A percentile compares a stretch with the other conserved stretches of the same genome.
Evolutionary conservation across 2,888 invertebrate genomes (phyloP).

Genomic region (Drosophila neutralis): DNA sequence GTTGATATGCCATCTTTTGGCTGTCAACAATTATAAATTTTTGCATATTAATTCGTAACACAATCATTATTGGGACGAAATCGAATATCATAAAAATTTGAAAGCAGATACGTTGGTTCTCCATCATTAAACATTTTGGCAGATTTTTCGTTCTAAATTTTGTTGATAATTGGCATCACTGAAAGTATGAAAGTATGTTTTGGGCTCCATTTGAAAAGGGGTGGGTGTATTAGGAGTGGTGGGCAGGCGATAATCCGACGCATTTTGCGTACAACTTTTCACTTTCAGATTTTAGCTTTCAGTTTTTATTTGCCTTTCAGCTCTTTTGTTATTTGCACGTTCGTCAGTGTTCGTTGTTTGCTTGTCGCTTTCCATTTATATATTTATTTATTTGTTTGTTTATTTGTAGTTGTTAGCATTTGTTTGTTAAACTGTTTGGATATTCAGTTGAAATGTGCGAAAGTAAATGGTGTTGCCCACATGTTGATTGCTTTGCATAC

Average conservation of each 20-base stretch:
- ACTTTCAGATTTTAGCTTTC: conserved; percentile 71
- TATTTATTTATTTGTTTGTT: conserved; percentile 55
- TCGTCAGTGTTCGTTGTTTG: conserved; percentile 13
- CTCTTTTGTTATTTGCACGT: conserved; percentile 49
- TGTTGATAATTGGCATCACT: not conserved
- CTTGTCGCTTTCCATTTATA: conserved; percentile 38
- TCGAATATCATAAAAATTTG: not conserved
- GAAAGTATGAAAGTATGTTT: conserved; percentile 27
- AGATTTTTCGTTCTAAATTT: not conserved
- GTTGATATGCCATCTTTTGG: not conserved
- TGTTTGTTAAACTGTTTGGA: conserved; percentile 72
- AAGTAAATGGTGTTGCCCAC: conserved; percentile 32
- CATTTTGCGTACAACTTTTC: conserved; percentile 78
- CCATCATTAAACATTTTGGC: not conserved
- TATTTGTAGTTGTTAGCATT: conserved; percentile 67
- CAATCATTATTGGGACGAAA: not conserved
- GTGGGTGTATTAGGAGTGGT: not conserved
- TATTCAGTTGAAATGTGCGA: conserved; percentile 67
- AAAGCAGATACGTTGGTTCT: not conserved
- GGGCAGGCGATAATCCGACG: conserved; percentile 67
- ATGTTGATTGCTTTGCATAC: conserved; percentile 58
- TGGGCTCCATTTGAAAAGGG: conserved; percentile 26
- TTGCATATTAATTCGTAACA: not conserved
- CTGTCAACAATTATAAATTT: not conserved
- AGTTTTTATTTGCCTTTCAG: conserved; percentile 65